These are phyloP conservation scores for Drosophila limbata DNA, from an alignment of 2,888 invertebrate species.

Conservation along the genomic window DNA sequence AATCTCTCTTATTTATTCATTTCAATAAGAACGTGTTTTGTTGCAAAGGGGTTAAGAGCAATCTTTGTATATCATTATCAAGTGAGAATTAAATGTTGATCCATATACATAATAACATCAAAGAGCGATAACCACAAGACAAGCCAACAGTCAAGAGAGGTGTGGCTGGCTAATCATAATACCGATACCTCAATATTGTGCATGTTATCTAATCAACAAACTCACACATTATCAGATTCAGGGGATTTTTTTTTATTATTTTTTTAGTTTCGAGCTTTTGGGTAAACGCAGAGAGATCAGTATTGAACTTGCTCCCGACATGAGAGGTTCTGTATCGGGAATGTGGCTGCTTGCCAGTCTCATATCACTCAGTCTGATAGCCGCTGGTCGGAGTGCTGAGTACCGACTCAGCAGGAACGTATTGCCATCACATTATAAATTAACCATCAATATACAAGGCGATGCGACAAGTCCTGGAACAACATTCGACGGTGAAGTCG, in stretches of 20 bases:
- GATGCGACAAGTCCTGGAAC: constrained; percentile 55
- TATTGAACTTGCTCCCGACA: constrained; percentile 43
- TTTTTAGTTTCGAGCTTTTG: constrained; percentile 11
- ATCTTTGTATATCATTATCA: background rate
- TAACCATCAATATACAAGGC: constrained; percentile 85
- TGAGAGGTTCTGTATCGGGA: constrained; percentile 40
- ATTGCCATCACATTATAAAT: constrained; percentile 86
- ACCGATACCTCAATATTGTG: constrained; percentile 18
- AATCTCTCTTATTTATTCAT: background rate
- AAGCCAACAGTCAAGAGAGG: constrained; percentile 8
- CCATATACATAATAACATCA: constrained; percentile 2
- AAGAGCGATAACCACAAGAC: background rate
- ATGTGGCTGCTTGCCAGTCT: constrained; percentile 29
- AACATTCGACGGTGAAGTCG: constrained; percentile 77
- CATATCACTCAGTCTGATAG: constrained; percentile 34
- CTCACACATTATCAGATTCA: constrained; percentile 25
- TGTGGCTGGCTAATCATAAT: constrained; percentile 37
- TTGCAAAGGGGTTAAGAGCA: constrained; percentile 7
- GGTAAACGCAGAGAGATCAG: constrained; percentile 32
- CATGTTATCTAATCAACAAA: constrained; percentile 58
- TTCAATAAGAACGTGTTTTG: background rate
- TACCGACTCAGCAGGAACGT: constrained; percentile 84
- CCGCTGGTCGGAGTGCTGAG: constrained; percentile 27
- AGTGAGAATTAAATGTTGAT: constrained; percentile 2
- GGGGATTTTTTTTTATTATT: constrained; percentile 40